phyloP scores from a whole-genome alignment of 2,113 vertebrate genomes.

The Podocnemis expansa region DNA sequence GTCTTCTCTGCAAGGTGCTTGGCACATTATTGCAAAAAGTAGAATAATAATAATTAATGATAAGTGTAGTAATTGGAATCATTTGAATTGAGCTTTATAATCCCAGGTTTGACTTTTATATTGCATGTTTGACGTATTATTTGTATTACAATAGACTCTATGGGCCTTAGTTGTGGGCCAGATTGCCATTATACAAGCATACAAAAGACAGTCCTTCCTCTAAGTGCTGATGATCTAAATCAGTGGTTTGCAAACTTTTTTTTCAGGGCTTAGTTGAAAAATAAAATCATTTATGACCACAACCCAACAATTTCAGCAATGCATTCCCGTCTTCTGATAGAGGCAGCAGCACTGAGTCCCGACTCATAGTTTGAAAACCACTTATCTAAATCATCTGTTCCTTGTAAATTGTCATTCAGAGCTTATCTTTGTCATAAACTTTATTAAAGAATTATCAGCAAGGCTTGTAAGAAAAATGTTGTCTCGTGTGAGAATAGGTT shows the following conservation, averaged over 20 bases:
- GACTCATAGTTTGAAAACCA: too few relatives aligned
- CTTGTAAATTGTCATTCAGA: not conserved
- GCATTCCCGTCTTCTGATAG: too few relatives aligned
- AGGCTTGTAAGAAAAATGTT: not conserved
- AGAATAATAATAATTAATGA: not conserved
- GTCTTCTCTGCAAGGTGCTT: not conserved
- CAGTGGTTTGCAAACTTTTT: too few relatives aligned
- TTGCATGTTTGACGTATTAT: not conserved
- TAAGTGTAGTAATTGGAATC: not conserved
- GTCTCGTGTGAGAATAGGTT: not conserved
- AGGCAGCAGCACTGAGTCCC: too few relatives aligned
- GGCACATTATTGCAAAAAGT: not conserved
- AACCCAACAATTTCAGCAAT: too few relatives aligned
- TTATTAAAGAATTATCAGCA: not conserved
- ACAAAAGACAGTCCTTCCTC: not conserved
- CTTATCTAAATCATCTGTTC: not conserved
- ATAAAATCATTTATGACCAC: too few relatives aligned
- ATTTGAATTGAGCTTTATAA: not conserved
- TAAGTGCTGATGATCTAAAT: not conserved
- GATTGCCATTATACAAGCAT: not conserved
- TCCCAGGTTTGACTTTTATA: fast-evolving
- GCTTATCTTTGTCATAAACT: not conserved
- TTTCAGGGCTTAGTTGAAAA: too few relatives aligned
- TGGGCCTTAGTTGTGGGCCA: not conserved
- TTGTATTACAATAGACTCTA: not conserved